Conservation (phyloP, 2,797 vertebrate species). For the Knipowitschia caucasica region DNA sequence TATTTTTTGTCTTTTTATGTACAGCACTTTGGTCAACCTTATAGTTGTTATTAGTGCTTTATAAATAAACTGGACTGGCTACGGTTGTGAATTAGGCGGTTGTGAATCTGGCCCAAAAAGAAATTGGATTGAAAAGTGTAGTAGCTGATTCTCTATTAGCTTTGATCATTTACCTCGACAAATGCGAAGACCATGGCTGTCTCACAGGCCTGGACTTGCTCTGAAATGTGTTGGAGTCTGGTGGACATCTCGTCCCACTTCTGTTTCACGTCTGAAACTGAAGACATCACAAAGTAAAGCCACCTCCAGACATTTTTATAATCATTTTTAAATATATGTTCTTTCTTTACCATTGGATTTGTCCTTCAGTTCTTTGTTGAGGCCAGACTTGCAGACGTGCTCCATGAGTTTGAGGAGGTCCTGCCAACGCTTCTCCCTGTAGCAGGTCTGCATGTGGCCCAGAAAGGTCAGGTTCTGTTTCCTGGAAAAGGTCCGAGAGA, state of each 20-base stretch:
- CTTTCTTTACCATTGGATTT: conserved; percentile 49
- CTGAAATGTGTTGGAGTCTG: conserved; percentile 87
- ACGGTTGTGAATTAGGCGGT: no score
- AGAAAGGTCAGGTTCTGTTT: conserved; percentile 95
- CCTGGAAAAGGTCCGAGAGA: conserved; percentile 91
- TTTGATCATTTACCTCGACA: conserved; percentile 85
- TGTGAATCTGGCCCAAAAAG: no score
- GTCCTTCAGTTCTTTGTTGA: conserved; percentile 80
- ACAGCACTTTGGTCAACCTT: no score
- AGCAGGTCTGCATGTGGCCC: conserved; percentile 96
- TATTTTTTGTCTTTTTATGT: no score
- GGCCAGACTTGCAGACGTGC: conserved; percentile 89
- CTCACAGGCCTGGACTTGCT: conserved; percentile 93
- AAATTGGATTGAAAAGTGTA: no score
- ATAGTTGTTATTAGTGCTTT: no score
- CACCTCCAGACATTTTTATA: not conserved
- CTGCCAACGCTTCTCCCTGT: conserved; percentile 91
- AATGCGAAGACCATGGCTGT: conserved; percentile 91
- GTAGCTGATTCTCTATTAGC: no score
- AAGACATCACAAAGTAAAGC: not conserved
- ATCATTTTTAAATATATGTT: not conserved
- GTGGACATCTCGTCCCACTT: conserved; percentile 89
- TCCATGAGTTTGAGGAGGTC: conserved; percentile 95
- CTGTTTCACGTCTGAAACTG: conserved; percentile 77
- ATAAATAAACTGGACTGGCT: no score